These are phyloP conservation scores for Novumbra hubbsi DNA, from an alignment of 2,797 vertebrate genomes.

Conservation along the genomic window DNA sequence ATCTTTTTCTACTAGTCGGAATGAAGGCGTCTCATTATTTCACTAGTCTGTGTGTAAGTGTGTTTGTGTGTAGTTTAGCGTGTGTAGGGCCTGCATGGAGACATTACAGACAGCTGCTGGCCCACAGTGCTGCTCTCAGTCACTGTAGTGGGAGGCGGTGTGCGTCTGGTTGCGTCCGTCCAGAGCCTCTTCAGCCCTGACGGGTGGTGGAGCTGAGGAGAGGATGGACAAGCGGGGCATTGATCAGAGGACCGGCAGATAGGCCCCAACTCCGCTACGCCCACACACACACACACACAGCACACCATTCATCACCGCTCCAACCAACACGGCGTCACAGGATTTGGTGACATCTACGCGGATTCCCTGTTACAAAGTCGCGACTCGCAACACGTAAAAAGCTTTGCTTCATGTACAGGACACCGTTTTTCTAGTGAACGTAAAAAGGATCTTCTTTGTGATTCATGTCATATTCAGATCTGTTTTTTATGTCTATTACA, in stretches of 20 bases:
- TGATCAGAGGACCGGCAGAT: conserved; percentile 2
- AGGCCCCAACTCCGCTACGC: neutral
- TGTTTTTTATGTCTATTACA: no score
- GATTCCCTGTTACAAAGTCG: no score
- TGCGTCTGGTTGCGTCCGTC: conserved; percentile 31
- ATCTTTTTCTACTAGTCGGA: conserved; percentile 29
- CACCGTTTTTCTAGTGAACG: no score
- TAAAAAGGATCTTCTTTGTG: no score
- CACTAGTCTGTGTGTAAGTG: conserved; percentile 13
- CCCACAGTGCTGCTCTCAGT: conserved; percentile 35
- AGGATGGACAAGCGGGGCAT: neutral
- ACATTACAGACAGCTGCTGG: conserved; percentile 49
- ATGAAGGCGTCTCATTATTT: conserved; percentile 43
- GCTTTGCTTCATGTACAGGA: no score
- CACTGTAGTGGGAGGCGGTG: conserved; percentile 25
- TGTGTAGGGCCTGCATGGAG: conserved; percentile 20
- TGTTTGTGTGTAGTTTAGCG: conserved; percentile 21
- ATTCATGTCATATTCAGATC: no score
- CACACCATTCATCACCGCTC: neutral
- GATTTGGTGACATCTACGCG: no score
- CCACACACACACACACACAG: neutral
- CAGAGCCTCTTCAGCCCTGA: neutral
- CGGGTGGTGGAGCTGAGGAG: neutral
- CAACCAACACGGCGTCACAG: no score
- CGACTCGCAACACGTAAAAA: no score